These are phyloP conservation scores for Choreutis nemorana DNA, from an alignment of 2,888 invertebrate species.

Conservation along the genomic window DNA sequence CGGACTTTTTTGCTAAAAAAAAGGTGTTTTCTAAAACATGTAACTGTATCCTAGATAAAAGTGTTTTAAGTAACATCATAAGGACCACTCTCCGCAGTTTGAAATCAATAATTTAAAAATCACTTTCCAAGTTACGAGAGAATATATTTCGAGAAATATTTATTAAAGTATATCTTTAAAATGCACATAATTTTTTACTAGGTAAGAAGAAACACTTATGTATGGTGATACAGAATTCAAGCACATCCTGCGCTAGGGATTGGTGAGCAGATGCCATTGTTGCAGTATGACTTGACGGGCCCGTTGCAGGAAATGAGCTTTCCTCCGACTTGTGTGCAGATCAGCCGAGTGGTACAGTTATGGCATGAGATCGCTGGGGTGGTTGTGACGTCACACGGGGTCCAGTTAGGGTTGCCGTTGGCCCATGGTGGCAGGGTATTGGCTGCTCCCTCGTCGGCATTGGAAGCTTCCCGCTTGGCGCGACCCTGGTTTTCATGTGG, in stretches of 20 bases:
- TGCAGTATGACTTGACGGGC: constrained; percentile 28
- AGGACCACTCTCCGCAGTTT: too few species aligned
- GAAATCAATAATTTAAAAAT: too few species aligned
- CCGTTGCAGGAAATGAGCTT: constrained; percentile 23
- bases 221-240: constrained; percentile 4
- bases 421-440: constrained; percentile 1
- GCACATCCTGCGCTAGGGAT: constrained; percentile 24
- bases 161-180: too few species aligned
- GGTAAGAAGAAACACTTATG: too few species aligned
- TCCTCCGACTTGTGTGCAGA: constrained; percentile 34
- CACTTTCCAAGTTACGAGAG: too few species aligned
- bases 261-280: constrained; percentile 30
- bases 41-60: too few species aligned
- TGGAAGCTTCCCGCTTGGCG: constrained; percentile 12
- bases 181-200: too few species aligned
- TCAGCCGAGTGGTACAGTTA: constrained; percentile 29
- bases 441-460: constrained; percentile 5
- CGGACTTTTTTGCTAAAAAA: too few species aligned
- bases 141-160: too few species aligned
- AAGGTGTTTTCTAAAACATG: too few species aligned
- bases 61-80: too few species aligned
- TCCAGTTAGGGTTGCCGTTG: constrained; percentile 16
- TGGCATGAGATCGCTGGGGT: constrained; percentile 23
- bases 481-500: constrained; percentile 14
- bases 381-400: constrained; percentile 21